Conservation (phyloP, 2,888 invertebrate genomes). For the Glaucopsyche alexis region DNA sequence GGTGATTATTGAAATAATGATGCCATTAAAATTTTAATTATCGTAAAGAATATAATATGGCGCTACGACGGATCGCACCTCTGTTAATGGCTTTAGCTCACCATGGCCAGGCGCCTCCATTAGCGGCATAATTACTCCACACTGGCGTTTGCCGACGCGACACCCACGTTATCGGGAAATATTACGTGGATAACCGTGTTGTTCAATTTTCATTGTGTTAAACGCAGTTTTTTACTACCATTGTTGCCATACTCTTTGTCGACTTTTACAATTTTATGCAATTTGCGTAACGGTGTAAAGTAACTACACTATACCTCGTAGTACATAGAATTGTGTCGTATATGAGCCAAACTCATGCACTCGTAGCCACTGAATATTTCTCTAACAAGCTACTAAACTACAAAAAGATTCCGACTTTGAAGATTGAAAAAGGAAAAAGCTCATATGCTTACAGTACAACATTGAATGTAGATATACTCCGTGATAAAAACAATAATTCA, state of each 20-base stretch:
- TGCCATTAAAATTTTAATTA: conserved; percentile 19
- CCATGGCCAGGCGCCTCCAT: conserved; percentile 42
- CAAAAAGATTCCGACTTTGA: too few species aligned
- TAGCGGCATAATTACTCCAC: conserved; percentile 43
- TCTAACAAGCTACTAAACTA: too few species aligned
- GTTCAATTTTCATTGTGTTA: conserved; percentile 14
- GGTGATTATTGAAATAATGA: not conserved
- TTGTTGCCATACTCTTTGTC: not conserved
- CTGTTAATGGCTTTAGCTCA: conserved; percentile 43
- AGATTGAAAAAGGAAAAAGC: too few species aligned
- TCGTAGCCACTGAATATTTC: too few species aligned
- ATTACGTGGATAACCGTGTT: not conserved
- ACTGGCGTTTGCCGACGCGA: conserved; percentile 37
- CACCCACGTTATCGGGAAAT: conserved; percentile 2
- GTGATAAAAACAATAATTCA: too few species aligned
- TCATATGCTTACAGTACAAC: too few species aligned
- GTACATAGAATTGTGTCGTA: too few species aligned
- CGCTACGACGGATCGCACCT: conserved; percentile 28
- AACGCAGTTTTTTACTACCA: not conserved
- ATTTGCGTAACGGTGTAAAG: not conserved
- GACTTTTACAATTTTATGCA: not conserved
- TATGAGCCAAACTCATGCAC: too few species aligned
- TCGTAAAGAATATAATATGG: conserved; percentile 7
- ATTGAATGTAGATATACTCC: too few species aligned
- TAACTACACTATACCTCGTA: too few species aligned